Percentiles rank a stretch among this genome's conserved stretches.
phyloP scores from a whole-genome alignment of 2,113 vertebrate genomes.

The Nibea coibor region DNA sequence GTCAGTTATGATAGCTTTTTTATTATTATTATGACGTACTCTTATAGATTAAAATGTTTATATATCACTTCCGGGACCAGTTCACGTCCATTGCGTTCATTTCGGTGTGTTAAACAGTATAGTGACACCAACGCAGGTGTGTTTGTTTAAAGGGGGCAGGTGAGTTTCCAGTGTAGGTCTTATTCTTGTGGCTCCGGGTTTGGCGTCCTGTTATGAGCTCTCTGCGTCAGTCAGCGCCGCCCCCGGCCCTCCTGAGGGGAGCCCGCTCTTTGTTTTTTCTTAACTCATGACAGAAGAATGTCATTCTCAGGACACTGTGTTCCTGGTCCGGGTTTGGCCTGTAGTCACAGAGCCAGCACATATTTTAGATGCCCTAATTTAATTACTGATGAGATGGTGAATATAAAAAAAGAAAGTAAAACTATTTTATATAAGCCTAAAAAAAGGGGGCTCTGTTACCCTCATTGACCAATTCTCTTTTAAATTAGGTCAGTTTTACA shows the following conservation, averaged over 20 bases:
- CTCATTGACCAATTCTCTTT: neutral
- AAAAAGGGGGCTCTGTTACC: too few relatives aligned
- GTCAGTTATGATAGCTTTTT: neutral
- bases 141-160: neutral
- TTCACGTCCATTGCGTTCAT: neutral
- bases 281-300: constrained; percentile 5
- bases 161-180: neutral
- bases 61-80: neutral
- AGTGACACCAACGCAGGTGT: too few relatives aligned
- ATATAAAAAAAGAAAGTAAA: neutral
- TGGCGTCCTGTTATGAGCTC: neutral
- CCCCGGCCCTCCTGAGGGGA: neutral
- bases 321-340: too few relatives aligned
- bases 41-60: neutral
- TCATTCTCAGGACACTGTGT: neutral
- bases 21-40: neutral
- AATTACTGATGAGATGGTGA: neutral
- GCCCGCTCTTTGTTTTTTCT: neutral
- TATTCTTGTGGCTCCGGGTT: neutral
- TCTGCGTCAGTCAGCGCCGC: neutral
- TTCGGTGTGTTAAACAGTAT: neutral
- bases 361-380: neutral
- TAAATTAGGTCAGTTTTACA: neutral
- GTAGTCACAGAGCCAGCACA: neutral
- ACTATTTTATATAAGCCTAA: neutral